phyloP scores from a whole-genome alignment of 2,888 invertebrate species.

The Phymatocera aterrima region DNA sequence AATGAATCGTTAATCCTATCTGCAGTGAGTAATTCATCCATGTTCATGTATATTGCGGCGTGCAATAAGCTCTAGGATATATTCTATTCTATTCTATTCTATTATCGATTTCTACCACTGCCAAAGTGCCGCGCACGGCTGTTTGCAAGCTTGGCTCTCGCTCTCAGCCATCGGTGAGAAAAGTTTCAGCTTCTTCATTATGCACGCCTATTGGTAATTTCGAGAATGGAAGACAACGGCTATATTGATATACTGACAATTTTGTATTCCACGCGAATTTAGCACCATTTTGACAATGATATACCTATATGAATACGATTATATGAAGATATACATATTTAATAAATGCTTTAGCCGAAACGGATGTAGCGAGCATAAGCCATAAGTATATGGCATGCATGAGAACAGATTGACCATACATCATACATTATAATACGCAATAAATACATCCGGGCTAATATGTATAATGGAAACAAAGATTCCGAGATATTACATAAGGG shows the following conservation, averaged over 20 bases:
- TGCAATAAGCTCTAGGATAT: constrained; percentile 34
- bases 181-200: background rate
- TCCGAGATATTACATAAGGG: constrained; percentile 8
- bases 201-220: constrained; percentile 16
- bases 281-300: background rate
- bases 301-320: background rate
- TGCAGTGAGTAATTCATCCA: constrained; percentile 4
- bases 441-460: constrained; percentile 2
- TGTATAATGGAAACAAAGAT: background rate
- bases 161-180: constrained; percentile 23
- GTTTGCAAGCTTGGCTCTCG: constrained; percentile 34
- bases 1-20: constrained; percentile 18
- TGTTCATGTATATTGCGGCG: constrained; percentile 20
- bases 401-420: background rate
- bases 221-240: background rate
- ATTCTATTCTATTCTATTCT: constrained; percentile 44
- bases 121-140: constrained; percentile 43
- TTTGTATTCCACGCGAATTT: background rate
- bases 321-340: background rate
- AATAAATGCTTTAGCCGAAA: background rate
- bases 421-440: background rate
- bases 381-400: too few relatives aligned
- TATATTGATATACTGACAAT: background rate
- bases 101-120: constrained; percentile 43
- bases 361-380: background rate